Conservation (phyloP, 2,797 vertebrate species). For the Trachurus trachurus region DNA sequence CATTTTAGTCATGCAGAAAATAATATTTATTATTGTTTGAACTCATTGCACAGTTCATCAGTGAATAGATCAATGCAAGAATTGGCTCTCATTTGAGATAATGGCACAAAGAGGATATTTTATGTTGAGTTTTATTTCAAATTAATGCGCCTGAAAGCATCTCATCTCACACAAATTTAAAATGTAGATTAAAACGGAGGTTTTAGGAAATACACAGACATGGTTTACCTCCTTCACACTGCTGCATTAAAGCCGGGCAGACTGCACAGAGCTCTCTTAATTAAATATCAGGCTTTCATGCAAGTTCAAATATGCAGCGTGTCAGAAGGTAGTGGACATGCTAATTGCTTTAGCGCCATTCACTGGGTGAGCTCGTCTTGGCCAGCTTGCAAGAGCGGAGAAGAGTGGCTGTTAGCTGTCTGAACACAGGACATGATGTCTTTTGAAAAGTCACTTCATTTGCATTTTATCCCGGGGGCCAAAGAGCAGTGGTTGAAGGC, state of each 20-base stretch:
- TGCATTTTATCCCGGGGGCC: conserved; percentile 26
- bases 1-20: background rate
- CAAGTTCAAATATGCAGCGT: conserved; percentile 14
- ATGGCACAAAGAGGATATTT: background rate
- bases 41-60: background rate
- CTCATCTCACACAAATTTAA: background rate
- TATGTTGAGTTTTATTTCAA: conserved; percentile 2
- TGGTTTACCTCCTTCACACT: background rate
- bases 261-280: conserved; percentile 3
- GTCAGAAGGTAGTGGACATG: conserved; percentile 23
- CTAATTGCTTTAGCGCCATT: conserved; percentile 30
- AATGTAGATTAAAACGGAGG: background rate
- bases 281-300: conserved; percentile 20
- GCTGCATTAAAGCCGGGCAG: conserved; percentile 5
- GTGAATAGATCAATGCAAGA: background rate
- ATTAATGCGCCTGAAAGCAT: conserved; percentile 16
- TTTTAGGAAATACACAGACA: background rate
- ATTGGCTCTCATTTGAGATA: conserved; percentile 12
- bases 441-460: conserved; percentile 48
- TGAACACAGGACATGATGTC: conserved; percentile 40
- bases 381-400: conserved; percentile 19
- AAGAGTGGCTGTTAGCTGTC: conserved; percentile 23
- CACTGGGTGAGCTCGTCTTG: background rate
- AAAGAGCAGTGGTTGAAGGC: conserved; percentile 23
- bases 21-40: background rate